Evolutionary conservation across 2,113 vertebrate species (phyloP).

Genomic region (Polyodon spathula): DNA sequence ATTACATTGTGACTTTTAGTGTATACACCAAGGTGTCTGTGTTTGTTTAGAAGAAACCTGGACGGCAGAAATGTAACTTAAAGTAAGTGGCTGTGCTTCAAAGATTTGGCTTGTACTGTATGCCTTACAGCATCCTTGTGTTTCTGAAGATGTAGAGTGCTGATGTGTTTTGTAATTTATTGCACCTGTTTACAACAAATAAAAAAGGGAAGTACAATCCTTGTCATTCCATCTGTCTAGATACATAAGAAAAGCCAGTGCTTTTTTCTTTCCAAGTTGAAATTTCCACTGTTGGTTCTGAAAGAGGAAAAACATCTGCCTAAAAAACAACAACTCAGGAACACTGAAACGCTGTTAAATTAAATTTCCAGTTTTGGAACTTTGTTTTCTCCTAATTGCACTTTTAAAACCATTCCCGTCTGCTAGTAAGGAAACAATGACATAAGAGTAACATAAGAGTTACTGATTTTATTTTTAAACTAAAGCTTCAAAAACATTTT

Average conservation of each 20-base stretch:
- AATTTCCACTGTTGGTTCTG: neutral
- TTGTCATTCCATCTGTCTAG: too few relatives aligned
- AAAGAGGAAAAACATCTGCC: too few relatives aligned
- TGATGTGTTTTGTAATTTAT: conserved; percentile 15
- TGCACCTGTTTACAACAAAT: conserved; percentile 49
- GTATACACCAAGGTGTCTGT: conserved; percentile 4
- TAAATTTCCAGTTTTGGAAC: neutral
- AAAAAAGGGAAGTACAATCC: neutral
- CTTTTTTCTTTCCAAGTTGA: neutral
- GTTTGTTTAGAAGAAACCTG: conserved; percentile 39
- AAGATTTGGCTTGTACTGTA: conserved; percentile 26
- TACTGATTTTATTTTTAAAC: conserved; percentile 12
- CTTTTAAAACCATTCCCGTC: neutral
- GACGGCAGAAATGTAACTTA: conserved; percentile 33
- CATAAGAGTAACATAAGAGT: neutral
- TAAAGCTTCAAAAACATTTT: conserved; percentile 9
- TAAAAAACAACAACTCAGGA: too few relatives aligned
- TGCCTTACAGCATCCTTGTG: conserved; percentile 30
- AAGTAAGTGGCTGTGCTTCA: conserved; percentile 11
- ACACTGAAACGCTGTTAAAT: neutral
- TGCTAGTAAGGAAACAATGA: neutral
- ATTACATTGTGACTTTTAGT: too few relatives aligned
- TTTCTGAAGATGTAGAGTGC: conserved; percentile 21
- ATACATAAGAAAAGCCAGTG: neutral
- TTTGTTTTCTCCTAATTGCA: neutral